Percentiles rank a stretch among this genome's conserved stretches.
Evolutionary conservation across 2,113 vertebrate genomes (phyloP).

Genomic region (Lycaon pictus): DNA sequence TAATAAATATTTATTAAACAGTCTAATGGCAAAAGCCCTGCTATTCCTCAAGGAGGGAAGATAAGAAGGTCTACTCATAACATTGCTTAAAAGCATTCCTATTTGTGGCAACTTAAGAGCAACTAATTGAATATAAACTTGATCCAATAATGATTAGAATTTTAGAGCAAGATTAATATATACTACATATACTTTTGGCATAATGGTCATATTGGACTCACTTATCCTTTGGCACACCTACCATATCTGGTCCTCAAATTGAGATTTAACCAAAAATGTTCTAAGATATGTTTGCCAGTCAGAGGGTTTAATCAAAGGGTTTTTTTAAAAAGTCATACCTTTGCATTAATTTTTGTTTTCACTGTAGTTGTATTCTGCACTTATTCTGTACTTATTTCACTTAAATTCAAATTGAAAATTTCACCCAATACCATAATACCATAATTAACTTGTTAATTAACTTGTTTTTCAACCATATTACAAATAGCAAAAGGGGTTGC

Average conservation of each 20-base stretch:
- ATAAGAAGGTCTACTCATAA: not conserved
- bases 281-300: not conserved
- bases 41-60: not conserved
- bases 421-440: not conserved
- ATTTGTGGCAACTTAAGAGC: not conserved
- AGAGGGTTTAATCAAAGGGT: not conserved
- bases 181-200: not conserved
- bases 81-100: not conserved
- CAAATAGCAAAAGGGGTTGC: not conserved
- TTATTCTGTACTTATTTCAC: not conserved
- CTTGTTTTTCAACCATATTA: slow-evolving; percentile 30
- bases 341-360: not conserved
- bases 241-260: not conserved
- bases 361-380: not conserved
- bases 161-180: not conserved
- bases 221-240: not conserved
- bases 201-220: not conserved
- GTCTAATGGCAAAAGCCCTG: not conserved
- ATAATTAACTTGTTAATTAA: too few species aligned
- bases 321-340: not conserved
- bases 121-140: not conserved
- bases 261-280: not conserved
- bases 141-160: not conserved
- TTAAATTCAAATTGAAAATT: not conserved
- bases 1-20: not conserved